These are phyloP conservation scores for Okamejei kenojei DNA, from an alignment of 2,797 vertebrate species.

Conservation along the genomic window DNA sequence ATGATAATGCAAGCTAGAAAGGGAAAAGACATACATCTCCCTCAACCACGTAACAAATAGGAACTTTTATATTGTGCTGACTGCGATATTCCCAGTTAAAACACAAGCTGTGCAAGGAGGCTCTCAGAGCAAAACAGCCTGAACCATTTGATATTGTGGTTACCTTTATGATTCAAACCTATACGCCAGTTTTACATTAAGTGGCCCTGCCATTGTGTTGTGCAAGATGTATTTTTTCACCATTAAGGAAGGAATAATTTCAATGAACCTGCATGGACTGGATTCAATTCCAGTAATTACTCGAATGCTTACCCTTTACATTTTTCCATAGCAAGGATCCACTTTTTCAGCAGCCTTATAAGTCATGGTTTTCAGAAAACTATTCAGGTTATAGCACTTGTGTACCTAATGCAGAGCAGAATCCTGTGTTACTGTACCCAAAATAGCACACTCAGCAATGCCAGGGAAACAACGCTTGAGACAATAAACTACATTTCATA, in stretches of 20 bases:
- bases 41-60: background rate
- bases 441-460: background rate
- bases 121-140: background rate
- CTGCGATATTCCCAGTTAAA: background rate
- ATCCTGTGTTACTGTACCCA: background rate
- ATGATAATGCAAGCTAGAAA: background rate
- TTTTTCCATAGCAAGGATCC: background rate
- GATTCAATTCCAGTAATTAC: slow-evolving; percentile 1
- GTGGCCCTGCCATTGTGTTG: background rate
- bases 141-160: background rate
- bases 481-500: background rate
- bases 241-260: slow-evolving; percentile 11
- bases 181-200: background rate
- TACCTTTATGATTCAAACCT: background rate
- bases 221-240: background rate
- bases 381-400: background rate
- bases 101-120: background rate
- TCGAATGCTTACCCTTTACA: background rate
- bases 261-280: background rate
- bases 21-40: background rate
- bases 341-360: slow-evolving; percentile 19
- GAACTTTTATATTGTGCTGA: background rate
- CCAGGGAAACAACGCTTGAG: background rate
- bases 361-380: slow-evolving; percentile 2
- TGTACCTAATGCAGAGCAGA: background rate